Evolutionary conservation across 2,113 vertebrate genomes (phyloP).

Genomic region (Myrmophylax atrothorax): DNA sequence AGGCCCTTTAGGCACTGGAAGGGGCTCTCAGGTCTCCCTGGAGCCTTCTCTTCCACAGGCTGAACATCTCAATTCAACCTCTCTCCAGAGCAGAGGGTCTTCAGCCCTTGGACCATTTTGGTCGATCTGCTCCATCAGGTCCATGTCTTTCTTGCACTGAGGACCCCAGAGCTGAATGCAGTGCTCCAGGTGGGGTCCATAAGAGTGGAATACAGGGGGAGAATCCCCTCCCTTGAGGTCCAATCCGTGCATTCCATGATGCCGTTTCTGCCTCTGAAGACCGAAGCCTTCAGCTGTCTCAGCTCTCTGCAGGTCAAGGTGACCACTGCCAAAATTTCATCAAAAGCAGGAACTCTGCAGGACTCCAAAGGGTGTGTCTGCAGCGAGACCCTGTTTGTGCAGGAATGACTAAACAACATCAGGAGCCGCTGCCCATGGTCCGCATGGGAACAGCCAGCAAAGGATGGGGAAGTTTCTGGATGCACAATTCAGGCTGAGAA

Average conservation of each 20-base stretch:
- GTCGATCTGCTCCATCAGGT: background rate
- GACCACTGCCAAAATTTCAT: background rate
- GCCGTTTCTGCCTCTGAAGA: background rate
- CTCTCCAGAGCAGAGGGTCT: background rate
- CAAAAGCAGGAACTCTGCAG: background rate
- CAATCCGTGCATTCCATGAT: fast-evolving
- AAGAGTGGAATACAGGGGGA: background rate
- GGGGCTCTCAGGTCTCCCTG: background rate
- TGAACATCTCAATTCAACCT: background rate
- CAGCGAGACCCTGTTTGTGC: background rate
- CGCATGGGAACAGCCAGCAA: background rate
- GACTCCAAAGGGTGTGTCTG: background rate
- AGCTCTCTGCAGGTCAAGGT: background rate
- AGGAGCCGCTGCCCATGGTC: background rate
- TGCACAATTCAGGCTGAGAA: background rate
- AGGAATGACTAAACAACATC: background rate
- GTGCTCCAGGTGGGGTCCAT: background rate
- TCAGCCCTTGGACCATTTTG: background rate
- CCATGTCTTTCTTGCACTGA: background rate
- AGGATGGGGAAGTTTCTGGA: background rate
- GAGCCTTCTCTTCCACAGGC: background rate
- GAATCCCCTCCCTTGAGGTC: background rate
- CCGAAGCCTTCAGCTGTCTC: background rate
- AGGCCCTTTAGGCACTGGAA: background rate
- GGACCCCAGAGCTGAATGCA: background rate